Evolutionary conservation across 2,113 vertebrate genomes (phyloP).

Genomic region (Sminthopsis crassicaudata): DNA sequence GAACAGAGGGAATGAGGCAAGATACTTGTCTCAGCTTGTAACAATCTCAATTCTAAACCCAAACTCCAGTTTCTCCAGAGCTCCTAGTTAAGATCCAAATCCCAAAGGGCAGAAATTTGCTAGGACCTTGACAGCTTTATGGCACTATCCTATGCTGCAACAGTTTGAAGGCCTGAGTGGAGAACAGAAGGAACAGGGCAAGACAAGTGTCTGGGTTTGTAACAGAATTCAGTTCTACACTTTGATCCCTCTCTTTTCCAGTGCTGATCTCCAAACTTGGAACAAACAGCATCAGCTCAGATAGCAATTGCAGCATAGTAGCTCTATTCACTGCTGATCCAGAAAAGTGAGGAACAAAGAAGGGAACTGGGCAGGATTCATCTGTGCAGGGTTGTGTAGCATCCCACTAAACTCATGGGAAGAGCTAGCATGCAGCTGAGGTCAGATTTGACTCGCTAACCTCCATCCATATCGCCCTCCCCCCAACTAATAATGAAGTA

Average conservation of each 20-base stretch:
- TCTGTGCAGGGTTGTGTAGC: background rate
- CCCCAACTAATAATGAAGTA: background rate
- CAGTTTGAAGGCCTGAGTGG: background rate
- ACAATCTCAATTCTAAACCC: background rate
- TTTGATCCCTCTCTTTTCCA: background rate
- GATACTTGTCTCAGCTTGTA: background rate
- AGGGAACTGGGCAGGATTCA: background rate
- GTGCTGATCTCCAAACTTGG: background rate
- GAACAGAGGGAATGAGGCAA: background rate
- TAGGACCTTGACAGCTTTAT: background rate
- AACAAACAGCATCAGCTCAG: background rate
- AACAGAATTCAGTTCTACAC: background rate
- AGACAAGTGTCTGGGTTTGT: background rate
- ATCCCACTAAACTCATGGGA: background rate
- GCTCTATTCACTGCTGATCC: background rate
- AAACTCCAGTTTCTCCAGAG: background rate
- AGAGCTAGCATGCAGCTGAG: background rate
- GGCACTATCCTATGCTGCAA: background rate
- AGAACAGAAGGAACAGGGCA: background rate
- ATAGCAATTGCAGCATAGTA: background rate
- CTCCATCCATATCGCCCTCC: background rate
- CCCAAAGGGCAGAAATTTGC: background rate
- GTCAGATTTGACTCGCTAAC: background rate
- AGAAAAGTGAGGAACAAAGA: background rate
- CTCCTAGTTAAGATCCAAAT: background rate